Evolutionary conservation across 1,140 invertebrate genomes (phyloP).

Genomic region (Doryteuthis pealeii): DNA sequence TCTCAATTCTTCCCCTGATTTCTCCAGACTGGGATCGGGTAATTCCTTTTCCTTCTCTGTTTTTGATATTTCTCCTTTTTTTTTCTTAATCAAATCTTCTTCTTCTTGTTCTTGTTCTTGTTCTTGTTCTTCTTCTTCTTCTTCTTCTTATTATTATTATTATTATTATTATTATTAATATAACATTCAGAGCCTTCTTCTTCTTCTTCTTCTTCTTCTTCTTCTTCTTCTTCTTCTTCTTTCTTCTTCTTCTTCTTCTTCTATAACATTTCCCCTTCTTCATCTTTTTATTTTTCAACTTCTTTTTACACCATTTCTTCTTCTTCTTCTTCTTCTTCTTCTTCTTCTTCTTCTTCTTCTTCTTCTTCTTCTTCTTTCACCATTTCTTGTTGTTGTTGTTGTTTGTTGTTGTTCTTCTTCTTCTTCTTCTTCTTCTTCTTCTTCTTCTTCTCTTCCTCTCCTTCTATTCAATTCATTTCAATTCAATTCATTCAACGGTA

Average conservation of each 20-base stretch:
- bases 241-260: neutral
- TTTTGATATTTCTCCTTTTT: too few relatives aligned
- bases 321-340: neutral
- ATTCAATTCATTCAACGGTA: too few relatives aligned
- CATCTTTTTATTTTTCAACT: neutral
- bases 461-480: neutral
- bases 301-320: neutral
- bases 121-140: too few relatives aligned
- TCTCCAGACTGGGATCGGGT: too few relatives aligned
- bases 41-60: too few relatives aligned
- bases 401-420: slow-evolving; percentile 24
- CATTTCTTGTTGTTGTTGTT: neutral
- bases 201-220: neutral
- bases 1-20: too few relatives aligned
- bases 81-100: too few relatives aligned
- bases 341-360: neutral
- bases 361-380: neutral
- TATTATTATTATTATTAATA: too few relatives aligned
- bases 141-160: too few relatives aligned
- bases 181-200: neutral
- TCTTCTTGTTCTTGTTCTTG: too few relatives aligned
- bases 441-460: neutral
- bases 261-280: neutral
- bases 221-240: neutral
- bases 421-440: neutral